Percentiles rank a stretch among this genome's conserved stretches.
Conservation (phyloP, 2,797 vertebrate genomes). For the Cossypha caffra region DNA sequence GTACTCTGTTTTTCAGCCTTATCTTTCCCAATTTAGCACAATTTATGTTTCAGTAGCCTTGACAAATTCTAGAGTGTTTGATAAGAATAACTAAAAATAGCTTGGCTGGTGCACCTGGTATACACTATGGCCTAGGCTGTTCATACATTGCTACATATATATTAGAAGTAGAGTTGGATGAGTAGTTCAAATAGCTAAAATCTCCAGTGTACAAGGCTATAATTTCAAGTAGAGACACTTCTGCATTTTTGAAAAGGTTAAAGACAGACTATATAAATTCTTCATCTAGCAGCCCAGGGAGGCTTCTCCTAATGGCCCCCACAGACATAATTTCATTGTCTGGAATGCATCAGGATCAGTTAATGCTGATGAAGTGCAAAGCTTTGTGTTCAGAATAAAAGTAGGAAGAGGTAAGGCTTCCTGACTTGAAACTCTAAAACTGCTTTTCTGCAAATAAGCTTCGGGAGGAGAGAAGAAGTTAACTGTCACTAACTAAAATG, state of each 20-base stretch:
- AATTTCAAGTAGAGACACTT: conserved; percentile 65
- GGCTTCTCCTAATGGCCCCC: conserved; percentile 46
- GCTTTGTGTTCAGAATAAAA: conserved; percentile 46
- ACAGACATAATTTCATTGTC: conserved; percentile 50
- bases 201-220: conserved; percentile 43
- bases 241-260: conserved; percentile 53
- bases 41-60: no score
- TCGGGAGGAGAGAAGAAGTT: not conserved
- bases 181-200: conserved; percentile 34
- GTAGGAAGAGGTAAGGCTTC: not conserved
- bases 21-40: no score
- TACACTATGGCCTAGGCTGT: no score
- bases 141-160: not conserved
- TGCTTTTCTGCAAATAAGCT: not conserved
- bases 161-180: not conserved
- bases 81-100: no score
- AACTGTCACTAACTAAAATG: not conserved
- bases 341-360: conserved; percentile 48
- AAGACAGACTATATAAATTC: conserved; percentile 48
- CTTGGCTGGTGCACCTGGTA: no score
- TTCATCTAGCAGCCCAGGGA: conserved; percentile 31
- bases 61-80: no score
- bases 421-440: not conserved
- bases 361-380: conserved; percentile 51
- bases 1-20: no score